Percentiles rank a stretch among this genome's conserved stretches.
Conservation (phyloP, 1,140 invertebrate genomes). For the Micrasema longulum region DNA sequence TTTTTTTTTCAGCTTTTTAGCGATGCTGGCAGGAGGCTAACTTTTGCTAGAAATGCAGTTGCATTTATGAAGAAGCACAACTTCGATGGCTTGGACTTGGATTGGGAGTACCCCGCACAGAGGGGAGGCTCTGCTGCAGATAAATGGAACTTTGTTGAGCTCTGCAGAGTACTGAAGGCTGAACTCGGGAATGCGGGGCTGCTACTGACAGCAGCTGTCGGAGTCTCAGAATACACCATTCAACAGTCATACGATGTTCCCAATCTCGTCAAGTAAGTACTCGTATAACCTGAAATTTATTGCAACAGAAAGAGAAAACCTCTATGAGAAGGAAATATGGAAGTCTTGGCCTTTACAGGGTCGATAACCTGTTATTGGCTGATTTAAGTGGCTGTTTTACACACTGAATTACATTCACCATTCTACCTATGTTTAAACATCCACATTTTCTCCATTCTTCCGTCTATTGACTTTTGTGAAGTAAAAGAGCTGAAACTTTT, state of each 20-base stretch:
- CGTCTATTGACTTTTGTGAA: no score
- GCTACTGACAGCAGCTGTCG: slow-evolving; percentile 74
- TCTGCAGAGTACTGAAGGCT: slow-evolving; percentile 70
- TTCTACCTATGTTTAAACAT: no score
- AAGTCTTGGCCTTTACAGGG: no score
- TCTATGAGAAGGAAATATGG: no score
- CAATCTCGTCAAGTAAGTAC: slow-evolving; percentile 58
- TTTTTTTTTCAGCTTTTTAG: slow-evolving; percentile 72
- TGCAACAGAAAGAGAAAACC: no score
- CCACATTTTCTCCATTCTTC: no score
- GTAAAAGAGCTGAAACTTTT: no score
- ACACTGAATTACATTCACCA: no score
- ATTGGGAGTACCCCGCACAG: slow-evolving; percentile 86
- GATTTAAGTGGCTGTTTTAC: no score
- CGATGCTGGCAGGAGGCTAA: slow-evolving; percentile 73
- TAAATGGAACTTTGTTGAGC: slow-evolving; percentile 64
- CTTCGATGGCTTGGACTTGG: slow-evolving; percentile 88
- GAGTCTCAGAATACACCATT: slow-evolving; percentile 67
- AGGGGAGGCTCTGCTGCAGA: slow-evolving; percentile 52
- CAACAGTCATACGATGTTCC: slow-evolving; percentile 72
- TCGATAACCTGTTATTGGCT: no score
- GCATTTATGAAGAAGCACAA: slow-evolving; percentile 83
- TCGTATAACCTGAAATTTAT: no score
- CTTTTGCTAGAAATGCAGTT: slow-evolving; percentile 80
- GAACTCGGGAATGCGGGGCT: slow-evolving; percentile 68